Evolutionary conservation across 2,888 invertebrate genomes (phyloP).

Genomic region (Mycalesis mineus): DNA sequence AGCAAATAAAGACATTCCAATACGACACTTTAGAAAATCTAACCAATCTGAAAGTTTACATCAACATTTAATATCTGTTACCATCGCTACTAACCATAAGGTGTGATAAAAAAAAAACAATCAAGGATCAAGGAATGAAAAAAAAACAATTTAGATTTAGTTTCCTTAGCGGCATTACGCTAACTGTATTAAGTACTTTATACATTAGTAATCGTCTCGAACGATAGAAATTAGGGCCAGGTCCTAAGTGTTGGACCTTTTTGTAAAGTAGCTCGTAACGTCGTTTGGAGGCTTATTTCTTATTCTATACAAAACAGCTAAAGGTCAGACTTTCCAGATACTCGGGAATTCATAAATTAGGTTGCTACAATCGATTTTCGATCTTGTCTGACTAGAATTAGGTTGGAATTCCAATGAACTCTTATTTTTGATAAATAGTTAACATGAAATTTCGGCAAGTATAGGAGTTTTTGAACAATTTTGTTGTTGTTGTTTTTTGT

Average conservation of each 20-base stretch:
- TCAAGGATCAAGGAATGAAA: no score
- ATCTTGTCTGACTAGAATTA: conserved; percentile 11
- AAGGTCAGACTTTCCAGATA: conserved; percentile 28
- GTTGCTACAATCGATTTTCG: conserved; percentile 12
- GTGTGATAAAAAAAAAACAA: no score
- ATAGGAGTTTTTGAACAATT: background rate
- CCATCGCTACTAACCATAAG: no score
- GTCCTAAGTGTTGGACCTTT: conserved; percentile 6
- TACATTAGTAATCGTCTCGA: background rate
- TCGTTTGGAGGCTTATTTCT: conserved; percentile 26
- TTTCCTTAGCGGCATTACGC: no score
- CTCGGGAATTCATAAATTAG: conserved; percentile 11
- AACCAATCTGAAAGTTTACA: no score
- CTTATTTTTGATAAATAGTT: background rate
- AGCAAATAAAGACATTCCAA: no score
- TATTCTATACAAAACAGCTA: conserved; percentile 28
- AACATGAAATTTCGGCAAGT: background rate
- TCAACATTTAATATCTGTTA: no score
- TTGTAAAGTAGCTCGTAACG: conserved; percentile 18
- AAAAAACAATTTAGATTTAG: no score
- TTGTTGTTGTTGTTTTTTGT: no score
- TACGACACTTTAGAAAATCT: no score
- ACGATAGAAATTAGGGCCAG: background rate
- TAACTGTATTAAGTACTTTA: no score
- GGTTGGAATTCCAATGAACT: background rate